phyloP scores from a whole-genome alignment of 2,797 vertebrate genomes.

The Heliangelus exortis region DNA sequence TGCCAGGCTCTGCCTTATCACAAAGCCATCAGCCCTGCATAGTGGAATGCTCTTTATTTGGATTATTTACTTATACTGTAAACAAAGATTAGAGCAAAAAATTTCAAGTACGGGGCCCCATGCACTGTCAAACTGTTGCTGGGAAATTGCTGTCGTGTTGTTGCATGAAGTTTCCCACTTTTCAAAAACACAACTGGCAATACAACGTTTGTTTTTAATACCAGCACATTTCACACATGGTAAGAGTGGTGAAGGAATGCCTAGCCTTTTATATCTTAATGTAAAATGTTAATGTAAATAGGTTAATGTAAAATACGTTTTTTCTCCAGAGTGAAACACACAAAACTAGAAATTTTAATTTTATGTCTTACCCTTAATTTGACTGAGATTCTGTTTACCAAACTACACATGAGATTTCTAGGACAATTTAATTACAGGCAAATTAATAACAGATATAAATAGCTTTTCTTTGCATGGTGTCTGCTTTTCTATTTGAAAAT shows the following conservation, averaged over 20 bases:
- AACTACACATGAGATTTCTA: not conserved
- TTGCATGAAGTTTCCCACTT: constrained; percentile 46
- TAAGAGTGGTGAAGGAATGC: not conserved
- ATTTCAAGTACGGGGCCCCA: constrained; percentile 79
- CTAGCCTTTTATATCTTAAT: not conserved
- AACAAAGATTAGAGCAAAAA: constrained; percentile 91
- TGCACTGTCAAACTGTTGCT: constrained; percentile 79
- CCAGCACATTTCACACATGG: not conserved
- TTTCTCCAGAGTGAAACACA: not conserved
- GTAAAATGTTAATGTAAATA: no score
- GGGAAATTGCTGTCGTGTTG: constrained; percentile 82
- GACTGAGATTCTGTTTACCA: not conserved
- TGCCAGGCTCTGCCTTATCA: constrained; percentile 88
- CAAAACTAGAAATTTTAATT: not conserved
- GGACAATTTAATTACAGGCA: not conserved
- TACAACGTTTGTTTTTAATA: constrained; percentile 3
- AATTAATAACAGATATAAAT: not conserved
- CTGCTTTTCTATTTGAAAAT: not conserved
- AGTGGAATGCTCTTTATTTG: constrained; percentile 82
- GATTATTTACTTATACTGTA: constrained; percentile 88
- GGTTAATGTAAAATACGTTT: not conserved
- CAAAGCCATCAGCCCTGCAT: constrained; percentile 75
- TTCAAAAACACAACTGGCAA: not conserved
- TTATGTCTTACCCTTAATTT: not conserved
- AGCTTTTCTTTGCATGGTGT: not conserved